Conservation (phyloP, 2,797 vertebrate species). For the Pipistrellus pipistrellus region DNA sequence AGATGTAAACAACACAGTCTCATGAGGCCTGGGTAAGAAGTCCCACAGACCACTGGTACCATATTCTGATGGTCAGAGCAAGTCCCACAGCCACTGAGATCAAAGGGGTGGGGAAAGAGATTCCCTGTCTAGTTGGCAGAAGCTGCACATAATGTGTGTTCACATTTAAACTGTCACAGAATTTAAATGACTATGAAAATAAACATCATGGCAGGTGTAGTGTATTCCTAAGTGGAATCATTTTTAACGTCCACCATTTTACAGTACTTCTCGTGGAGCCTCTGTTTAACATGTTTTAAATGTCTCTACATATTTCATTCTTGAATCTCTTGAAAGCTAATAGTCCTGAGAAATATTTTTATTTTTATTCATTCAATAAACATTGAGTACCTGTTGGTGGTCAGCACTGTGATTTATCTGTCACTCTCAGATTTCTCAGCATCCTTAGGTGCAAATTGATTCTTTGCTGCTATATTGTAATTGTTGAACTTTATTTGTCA, state of each 20-base stretch:
- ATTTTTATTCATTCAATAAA: slow-evolving; percentile 56
- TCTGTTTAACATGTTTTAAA: slow-evolving; percentile 26
- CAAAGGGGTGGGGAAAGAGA: background rate
- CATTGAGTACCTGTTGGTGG: background rate
- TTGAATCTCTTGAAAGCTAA: slow-evolving; percentile 43
- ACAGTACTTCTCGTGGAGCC: background rate
- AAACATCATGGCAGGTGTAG: background rate
- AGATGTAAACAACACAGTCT: background rate
- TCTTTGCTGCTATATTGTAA: slow-evolving; percentile 51
- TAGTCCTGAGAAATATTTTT: slow-evolving; percentile 50
- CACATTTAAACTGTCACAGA: background rate
- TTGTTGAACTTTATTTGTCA: slow-evolving; percentile 33
- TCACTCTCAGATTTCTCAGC: slow-evolving; percentile 13
- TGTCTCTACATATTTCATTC: slow-evolving; percentile 35
- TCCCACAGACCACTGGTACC: background rate
- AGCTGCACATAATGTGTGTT: background rate
- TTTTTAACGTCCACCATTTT: slow-evolving; percentile 8
- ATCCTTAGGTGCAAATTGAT: slow-evolving; percentile 54
- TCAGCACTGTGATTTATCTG: slow-evolving; percentile 19
- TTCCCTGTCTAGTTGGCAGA: background rate
- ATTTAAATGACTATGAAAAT: slow-evolving; percentile 33
- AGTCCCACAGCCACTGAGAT: background rate
- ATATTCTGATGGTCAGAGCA: slow-evolving; percentile 8
- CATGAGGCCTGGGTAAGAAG: slow-evolving; percentile 18
- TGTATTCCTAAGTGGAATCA: background rate